Conservation (phyloP, 2,797 vertebrate genomes). For the Anolis apletophallus region DNA sequence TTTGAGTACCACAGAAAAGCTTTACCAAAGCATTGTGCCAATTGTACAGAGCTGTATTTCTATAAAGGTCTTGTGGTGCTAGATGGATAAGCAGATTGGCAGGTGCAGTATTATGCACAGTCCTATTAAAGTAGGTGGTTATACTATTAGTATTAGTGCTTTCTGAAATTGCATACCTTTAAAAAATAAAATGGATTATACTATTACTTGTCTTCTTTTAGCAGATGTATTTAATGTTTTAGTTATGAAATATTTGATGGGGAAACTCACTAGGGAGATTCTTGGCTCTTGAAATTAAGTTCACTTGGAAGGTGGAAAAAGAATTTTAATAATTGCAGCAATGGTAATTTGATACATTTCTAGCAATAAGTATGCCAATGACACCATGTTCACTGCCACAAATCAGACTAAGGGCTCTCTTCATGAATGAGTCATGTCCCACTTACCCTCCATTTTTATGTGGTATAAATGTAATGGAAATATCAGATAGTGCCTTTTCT, state of each 20-base stretch:
- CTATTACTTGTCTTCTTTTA: conserved; percentile 66
- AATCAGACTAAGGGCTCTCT: conserved; percentile 65
- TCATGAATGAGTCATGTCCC: conserved; percentile 66
- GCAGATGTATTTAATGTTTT: conserved; percentile 70
- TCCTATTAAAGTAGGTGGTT: conserved; percentile 61
- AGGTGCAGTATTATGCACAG: conserved; percentile 52
- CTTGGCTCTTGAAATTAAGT: conserved; percentile 69
- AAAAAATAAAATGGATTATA: conserved; percentile 71
- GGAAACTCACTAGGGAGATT: conserved; percentile 67
- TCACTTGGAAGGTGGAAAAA: conserved; percentile 66
- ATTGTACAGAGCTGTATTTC: conserved; percentile 23
- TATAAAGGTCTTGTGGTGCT: conserved; percentile 43
- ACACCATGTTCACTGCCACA: conserved; percentile 56
- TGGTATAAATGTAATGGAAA: conserved; percentile 62
- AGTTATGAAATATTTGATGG: conserved; percentile 74
- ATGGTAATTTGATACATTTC: conserved; percentile 70
- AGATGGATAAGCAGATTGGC: conserved; percentile 60
- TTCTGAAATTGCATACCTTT: conserved; percentile 69
- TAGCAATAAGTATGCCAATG: conserved; percentile 66
- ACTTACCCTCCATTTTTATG: conserved; percentile 62
- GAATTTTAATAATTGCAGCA: conserved; percentile 71
- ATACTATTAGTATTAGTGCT: conserved; percentile 69
- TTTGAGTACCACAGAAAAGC: background rate
- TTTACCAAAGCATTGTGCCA: conserved; percentile 27
- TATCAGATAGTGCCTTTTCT: conserved; percentile 51